Evolutionary conservation across 2,797 vertebrate species (phyloP).

Genomic region (Cynodonichthys magdalenae): DNA sequence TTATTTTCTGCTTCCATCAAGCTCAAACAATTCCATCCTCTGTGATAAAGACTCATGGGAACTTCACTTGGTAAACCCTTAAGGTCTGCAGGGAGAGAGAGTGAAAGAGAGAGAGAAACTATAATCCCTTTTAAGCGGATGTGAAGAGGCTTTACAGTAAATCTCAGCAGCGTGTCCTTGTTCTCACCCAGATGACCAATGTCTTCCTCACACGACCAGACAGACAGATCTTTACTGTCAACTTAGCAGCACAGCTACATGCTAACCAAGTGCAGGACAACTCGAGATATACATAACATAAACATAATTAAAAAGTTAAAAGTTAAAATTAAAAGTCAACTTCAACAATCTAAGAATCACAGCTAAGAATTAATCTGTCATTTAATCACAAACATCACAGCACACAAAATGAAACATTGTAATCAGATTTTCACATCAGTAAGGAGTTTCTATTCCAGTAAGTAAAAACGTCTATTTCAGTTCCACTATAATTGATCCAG

Average conservation of each 20-base stretch:
- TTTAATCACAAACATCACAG: slow-evolving; percentile 22
- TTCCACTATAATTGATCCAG: no score
- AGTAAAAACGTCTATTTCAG: no score
- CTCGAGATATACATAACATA: slow-evolving; percentile 16
- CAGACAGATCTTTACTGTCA: neutral
- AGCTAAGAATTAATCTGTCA: slow-evolving; percentile 1
- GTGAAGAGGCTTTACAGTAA: slow-evolving; percentile 71
- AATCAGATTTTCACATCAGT: no score
- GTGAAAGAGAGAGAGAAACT: slow-evolving; percentile 39
- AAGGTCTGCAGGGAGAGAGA: slow-evolving; percentile 35
- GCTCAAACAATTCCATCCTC: slow-evolving; percentile 45
- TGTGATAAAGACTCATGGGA: slow-evolving; percentile 54
- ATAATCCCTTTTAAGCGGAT: slow-evolving; percentile 79
- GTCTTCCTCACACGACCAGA: slow-evolving; percentile 13
- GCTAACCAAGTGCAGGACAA: slow-evolving; percentile 13
- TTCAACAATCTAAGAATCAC: slow-evolving; percentile 13
- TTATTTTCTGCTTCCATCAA: slow-evolving; percentile 71
- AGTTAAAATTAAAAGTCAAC: slow-evolving; percentile 2
- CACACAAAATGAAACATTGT: neutral
- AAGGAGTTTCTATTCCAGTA: no score
- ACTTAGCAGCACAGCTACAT: slow-evolving; percentile 10
- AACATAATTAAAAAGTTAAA: slow-evolving; percentile 1
- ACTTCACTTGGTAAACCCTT: slow-evolving; percentile 58
- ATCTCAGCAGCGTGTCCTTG: slow-evolving; percentile 55
- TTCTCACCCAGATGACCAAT: slow-evolving; percentile 56